Base-by-base conservation (phyloP, 2,113 vertebrate genomes). In the Anolis sagrei region DNA sequence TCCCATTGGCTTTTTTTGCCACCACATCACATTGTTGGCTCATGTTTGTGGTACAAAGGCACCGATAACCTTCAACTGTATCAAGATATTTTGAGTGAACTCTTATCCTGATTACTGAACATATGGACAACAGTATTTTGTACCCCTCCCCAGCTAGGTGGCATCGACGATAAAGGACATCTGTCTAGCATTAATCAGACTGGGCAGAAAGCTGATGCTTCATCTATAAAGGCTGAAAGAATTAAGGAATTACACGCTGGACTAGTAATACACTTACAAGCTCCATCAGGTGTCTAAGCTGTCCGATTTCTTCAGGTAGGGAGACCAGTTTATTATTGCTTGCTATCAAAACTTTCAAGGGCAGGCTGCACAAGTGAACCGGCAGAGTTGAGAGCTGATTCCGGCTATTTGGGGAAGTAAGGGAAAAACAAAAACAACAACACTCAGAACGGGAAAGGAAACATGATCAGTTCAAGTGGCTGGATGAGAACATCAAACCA, bases 291-390 rank as follows among this genome's bases (percentile, higher is more conserved):
- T 98, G 96, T 90, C 95, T 97, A 86, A 99, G 97, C 79, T 92
- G 97, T 16, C 98, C 98, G 89, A 99, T 96, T 89, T 99, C 98
- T 90, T 99, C 98, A 8, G 99, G 98, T 90, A 99, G 97, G 39
- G 97, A 98, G 72, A 98, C 96, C 93, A 99, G 94, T 86, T 99
- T 99, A 94, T 99, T 99, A 96, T 99, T 99, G 93, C 98, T 98
- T 10, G 97, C 98, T 89, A 99, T 98, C 94, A 99, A 94, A 76
- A 99, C 98, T 95, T 99, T 99, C 81, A 99, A 93, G 13, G 99
- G 99, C 1, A 99, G 97, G 86, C 92, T 97, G 94, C 98, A 99
- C 87, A 99, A 91, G 25, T 98, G 96, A 6, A 96, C 94, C 1
- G 99, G 99, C 80, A 99, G 96, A 2, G 96, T 97, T 21, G 98